phyloP scores from a whole-genome alignment of 2,113 vertebrate species.

The Phasianus colchicus region DNA sequence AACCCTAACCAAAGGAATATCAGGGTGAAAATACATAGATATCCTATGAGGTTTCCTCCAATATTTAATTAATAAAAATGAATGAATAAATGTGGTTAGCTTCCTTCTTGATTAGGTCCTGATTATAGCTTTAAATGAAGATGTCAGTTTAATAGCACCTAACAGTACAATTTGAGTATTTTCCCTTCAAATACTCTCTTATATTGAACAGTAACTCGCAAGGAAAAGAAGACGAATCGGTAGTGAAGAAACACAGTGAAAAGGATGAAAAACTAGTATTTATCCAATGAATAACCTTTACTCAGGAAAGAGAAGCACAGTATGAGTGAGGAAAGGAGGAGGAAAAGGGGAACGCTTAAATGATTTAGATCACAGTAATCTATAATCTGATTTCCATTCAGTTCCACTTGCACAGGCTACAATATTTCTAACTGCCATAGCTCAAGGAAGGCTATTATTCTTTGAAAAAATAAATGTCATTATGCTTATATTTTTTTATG shows the following conservation, averaged over 20 bases:
- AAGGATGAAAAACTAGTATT: constrained; percentile 31
- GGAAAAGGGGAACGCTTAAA: constrained; percentile 1
- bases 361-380: constrained; percentile 2
- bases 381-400: constrained; percentile 26
- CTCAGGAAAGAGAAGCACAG: not conserved
- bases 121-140: no score
- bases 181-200: not conserved
- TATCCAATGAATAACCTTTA: constrained; percentile 28
- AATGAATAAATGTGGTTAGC: not conserved
- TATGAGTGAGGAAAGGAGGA: not conserved
- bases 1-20: not conserved
- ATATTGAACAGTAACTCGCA: not conserved
- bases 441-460: not conserved
- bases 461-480: constrained; percentile 15
- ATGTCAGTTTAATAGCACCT: not conserved
- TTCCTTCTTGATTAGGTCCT: not conserved
- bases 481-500: not conserved
- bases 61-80: not conserved
- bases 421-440: not conserved
- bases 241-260: not conserved
- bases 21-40: not conserved
- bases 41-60: not conserved
- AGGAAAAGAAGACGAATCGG: not conserved
- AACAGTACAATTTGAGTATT: not conserved
- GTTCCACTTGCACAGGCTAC: not conserved